Evolutionary conservation across 2,113 vertebrate species (phyloP).

Genomic region (Chascanopsetta lugubris): DNA sequence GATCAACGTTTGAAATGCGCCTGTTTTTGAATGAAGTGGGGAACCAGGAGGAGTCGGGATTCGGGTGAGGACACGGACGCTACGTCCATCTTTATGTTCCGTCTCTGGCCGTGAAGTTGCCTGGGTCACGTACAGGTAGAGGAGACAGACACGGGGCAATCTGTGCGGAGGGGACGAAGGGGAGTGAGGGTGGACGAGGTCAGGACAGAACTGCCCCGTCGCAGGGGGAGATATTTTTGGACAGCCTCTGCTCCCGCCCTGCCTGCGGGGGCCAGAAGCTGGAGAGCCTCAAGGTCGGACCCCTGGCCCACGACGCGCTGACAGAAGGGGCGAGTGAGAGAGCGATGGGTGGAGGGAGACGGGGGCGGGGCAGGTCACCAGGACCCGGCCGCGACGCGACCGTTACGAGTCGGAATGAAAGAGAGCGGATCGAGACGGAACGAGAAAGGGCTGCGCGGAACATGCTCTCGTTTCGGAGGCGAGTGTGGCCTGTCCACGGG

Average conservation of each 20-base stretch:
- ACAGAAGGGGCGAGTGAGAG: conserved; percentile 39
- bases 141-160: conserved; percentile 30
- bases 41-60: too few relatives aligned
- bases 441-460: conserved; percentile 55
- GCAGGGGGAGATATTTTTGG: conserved; percentile 69
- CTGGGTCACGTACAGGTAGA: conserved; percentile 50
- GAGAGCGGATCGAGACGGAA: conserved; percentile 65
- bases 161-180: conserved; percentile 21
- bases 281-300: conserved; percentile 60
- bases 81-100: too few relatives aligned
- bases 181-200: conserved; percentile 58
- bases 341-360: conserved; percentile 5
- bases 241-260: conserved; percentile 54
- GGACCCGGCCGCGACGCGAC: conserved; percentile 21
- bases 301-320: conserved; percentile 56
- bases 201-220: conserved; percentile 57
- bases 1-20: too few relatives aligned
- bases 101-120: too few relatives aligned
- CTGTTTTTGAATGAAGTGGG: too few relatives aligned
- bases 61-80: too few relatives aligned
- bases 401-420: conserved; percentile 56
- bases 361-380: conserved; percentile 31
- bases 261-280: conserved; percentile 34
- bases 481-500: conserved; percentile 59
- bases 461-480: conserved; percentile 46